Evolutionary conservation across 2,113 vertebrate genomes (phyloP), one percentile per base, ranked within the genome.

Genomic region (Hippocampus barbouri): DNA sequence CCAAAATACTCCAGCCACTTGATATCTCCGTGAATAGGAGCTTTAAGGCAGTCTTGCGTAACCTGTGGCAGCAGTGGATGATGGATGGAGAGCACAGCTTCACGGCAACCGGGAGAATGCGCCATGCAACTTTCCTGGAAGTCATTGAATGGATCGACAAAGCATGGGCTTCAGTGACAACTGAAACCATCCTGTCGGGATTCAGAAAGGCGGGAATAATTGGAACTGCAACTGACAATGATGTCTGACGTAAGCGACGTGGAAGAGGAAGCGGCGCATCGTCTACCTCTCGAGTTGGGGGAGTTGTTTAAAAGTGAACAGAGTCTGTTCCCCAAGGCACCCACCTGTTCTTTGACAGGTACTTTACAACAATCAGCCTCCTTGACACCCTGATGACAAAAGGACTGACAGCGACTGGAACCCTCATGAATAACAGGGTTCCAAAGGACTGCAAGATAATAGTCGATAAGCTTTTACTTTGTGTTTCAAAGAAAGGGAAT

Each of bases 11-110:
- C 23, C 60, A 30, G 25, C 60, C 25, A 62, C 25, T 62, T 34
- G 60, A 62, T 27, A 27, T 27, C 43, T 2, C 60, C 25, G 30
- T 62, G 60, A 62, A 30, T 62, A 9, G 60, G 60, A 62, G 60
- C 60, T 62, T 62, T 62, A 62, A 62, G 23, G 60, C 60, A 62
- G 60, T 62, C 23, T 27, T 62, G 60, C 60, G 12, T 62, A 62
- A 25, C 25, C 60, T 62, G 60, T 62, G 60, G 34, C 5, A 34
- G 34, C 34, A 34, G 34, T 34, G 34, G 34, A 5, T 34, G 34
- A 34, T 34, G 34, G 25, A 62, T 27, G 25, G 21, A 62, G 60
- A 62, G 23, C 60, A 62, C 60, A 62, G 25, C 25, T 62, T 62
- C 11, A 62, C 60, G 21, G 60, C 60, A 62, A 25, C 60, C 21